Evolutionary conservation across 1,140 invertebrate species (phyloP), one percentile per base, ranked within the genome.

Genomic region (Pseudomyrmex flavicornis): DNA sequence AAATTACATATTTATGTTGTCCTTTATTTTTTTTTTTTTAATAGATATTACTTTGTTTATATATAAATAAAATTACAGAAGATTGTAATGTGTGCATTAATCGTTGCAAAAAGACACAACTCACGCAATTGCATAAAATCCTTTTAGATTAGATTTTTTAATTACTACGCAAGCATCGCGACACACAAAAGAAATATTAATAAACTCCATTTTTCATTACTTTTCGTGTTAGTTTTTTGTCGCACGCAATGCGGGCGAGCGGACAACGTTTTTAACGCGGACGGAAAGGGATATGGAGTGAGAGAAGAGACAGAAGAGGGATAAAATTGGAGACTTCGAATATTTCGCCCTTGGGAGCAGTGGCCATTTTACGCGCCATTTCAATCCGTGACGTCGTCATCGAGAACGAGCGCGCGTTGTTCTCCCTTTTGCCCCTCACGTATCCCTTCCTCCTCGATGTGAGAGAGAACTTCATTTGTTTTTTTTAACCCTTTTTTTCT

Each of bases 301-400:
- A 44, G 65, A 58, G 46, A 26, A 46, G 22, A 85, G 66, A 82
- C 35, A 82, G 80, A 20, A n/a, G 48, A 58, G 65, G 26, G 59
- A 48, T 85, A 79, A 89, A 89, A 89, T 89, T 89, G 85, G 87
- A 89, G 87, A 89, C 87, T 88, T 85, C 85, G 86, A 90, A 90
- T 90, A 93, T 92, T 92, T 85, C 83, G 89, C 91, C 89, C 92
- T 86, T 70, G 91, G 90, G 92, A 87, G 89, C 90, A 84, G 84
- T 89, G 91, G 88, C 89, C 90, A 91, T 93, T 93, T 93, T 92
- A 92, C 92, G 92, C 86, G 88, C 92, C 92, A 92, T 93, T 93
- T 93, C 92, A 91, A 93, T 92, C 90, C 89, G 87, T 90, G 91
- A 92, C 91, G 88, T 91, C 87, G 90, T 92, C 91, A 91, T 91